Base-by-base conservation (phyloP, 2,113 vertebrate genomes). In the Eulemur macaco region DNA sequence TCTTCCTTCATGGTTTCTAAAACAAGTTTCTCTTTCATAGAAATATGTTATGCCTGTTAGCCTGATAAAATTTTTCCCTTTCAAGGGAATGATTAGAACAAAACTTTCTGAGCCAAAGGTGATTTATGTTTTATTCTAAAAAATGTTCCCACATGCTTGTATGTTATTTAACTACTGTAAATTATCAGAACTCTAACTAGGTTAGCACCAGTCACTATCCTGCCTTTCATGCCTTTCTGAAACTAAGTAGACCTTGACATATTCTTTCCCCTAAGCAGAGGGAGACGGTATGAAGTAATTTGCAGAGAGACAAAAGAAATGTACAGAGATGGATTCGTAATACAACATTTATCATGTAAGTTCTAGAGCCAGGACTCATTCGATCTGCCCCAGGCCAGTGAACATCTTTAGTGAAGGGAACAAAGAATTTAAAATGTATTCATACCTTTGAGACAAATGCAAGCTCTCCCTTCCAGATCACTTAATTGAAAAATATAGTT, bases 61-160 rank as follows among this genome's bases (percentile, higher is more conserved):
- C 29, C 74, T 74, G 34, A 2, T 68, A 91, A 74, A 14, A 52
- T 15, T 64, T 91, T 89, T 83, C 42, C 45, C 15, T 96, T 89
- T 80, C 2, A 0, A 86, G 50, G 74, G 3, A 86, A 68, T 78
- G 27, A 50, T n/a, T 69, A 77, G 13, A 92, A 86, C 8, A 82
- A 77, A 96, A 71, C 10, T 82, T 94, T 94, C 63, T 68, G 42
- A 96, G 42, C 1, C 58, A 84, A 94, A 91, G 89, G 86, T 93
- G 47, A 84, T n/a, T 83, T 95, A 18, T 6, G 12, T 92, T 96
- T 85, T 89, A 89, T 21, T 95, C 50, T 77, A 58, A 74, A 83
- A 80, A 52, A 27, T 15, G 6, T 63, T 63, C 29, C 37, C 11
- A 80, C 21, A 29, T n/a, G 1, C 34, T 56, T 54, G 17, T 60